Percentiles rank a stretch among this genome's conserved stretches.
These are phyloP conservation scores for Ammospiza caudacuta DNA, from an alignment of 2,113 vertebrate species.

Conservation along the genomic window DNA sequence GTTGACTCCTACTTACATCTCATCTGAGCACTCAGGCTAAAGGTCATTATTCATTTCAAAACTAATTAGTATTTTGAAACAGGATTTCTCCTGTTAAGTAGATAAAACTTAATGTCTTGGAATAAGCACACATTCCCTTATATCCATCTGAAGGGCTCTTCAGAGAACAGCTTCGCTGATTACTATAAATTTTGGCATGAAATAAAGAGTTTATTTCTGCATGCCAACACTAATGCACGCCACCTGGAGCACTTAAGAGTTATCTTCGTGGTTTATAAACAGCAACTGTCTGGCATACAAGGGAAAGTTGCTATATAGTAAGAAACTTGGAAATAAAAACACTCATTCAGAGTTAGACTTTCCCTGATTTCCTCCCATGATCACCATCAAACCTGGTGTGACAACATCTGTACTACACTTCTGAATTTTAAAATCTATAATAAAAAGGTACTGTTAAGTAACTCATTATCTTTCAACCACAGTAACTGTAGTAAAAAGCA, in stretches of 20 bases:
- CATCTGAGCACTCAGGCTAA: neutral
- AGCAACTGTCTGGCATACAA: neutral
- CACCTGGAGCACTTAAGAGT: neutral
- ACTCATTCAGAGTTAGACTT: neutral
- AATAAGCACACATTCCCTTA: neutral
- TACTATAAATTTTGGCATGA: neutral
- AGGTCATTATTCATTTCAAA: conserved; percentile 8
- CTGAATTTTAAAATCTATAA: neutral
- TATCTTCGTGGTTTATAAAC: neutral
- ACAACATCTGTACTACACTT: neutral
- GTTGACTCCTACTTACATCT: neutral
- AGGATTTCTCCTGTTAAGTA: neutral
- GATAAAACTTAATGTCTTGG: neutral
- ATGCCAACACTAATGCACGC: neutral
- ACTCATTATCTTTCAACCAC: neutral
- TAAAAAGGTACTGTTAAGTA: neutral
- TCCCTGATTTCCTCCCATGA: neutral
- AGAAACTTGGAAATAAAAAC: neutral
- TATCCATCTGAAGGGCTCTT: neutral
- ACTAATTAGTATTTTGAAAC: conserved; percentile 7
- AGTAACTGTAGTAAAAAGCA: neutral
- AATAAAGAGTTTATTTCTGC: neutral
- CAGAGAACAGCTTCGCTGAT: neutral
- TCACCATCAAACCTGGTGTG: neutral
- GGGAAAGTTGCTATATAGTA: neutral